A percentile compares a stretch with the other conserved stretches of the same genome.
These are phyloP conservation scores for Calonectris borealis DNA, from an alignment of 2,113 vertebrate species.

Conservation along the genomic window DNA sequence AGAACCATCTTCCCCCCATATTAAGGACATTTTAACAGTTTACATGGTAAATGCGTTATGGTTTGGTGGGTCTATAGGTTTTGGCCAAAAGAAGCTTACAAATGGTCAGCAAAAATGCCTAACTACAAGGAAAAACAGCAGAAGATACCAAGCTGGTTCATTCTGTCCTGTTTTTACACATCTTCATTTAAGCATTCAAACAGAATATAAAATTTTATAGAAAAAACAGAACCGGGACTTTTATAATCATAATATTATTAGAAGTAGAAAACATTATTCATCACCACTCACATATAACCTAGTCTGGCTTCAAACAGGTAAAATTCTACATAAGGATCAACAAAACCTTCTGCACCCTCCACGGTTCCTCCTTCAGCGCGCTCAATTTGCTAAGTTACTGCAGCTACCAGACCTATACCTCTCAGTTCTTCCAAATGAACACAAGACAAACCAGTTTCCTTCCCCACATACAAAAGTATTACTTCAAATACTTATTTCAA, in stretches of 20 bases:
- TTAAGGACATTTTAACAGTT: background rate
- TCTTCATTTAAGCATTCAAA: background rate
- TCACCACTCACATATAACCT: background rate
- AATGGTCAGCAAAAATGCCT: background rate
- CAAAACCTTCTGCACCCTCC: background rate
- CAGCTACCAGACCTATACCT: background rate
- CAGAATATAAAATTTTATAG: background rate
- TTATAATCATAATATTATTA: background rate
- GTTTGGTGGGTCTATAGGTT: background rate
- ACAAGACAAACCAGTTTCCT: background rate
- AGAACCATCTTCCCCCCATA: background rate
- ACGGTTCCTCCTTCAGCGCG: background rate
- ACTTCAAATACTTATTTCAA: background rate
- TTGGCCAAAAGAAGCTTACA: background rate
- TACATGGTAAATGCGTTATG: background rate
- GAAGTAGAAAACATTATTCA: background rate
- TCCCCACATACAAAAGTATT: background rate
- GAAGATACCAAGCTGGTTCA: background rate
- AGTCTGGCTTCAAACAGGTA: background rate
- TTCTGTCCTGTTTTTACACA: background rate
- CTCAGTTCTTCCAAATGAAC: background rate
- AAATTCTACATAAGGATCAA: background rate
- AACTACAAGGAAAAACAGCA: background rate
- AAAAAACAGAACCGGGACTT: background rate
- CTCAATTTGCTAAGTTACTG: background rate